A percentile compares a stretch with the other conserved stretches of the same genome.
These are phyloP conservation scores for Melinopterus prodromus DNA, from an alignment of 2,888 invertebrate species.

Conservation along the genomic window DNA sequence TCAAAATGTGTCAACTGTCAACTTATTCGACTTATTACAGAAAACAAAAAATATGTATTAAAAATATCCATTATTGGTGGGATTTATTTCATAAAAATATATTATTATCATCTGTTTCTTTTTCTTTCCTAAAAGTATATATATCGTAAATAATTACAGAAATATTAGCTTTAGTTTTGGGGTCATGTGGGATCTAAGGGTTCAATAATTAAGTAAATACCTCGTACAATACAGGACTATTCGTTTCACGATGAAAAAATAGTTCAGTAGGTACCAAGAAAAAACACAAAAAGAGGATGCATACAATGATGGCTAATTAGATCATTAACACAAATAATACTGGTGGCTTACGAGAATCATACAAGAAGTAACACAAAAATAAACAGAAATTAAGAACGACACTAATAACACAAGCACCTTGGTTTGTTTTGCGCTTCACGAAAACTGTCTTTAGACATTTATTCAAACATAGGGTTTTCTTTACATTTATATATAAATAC, in stretches of 20 bases:
- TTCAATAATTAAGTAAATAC: not conserved
- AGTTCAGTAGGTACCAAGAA: not conserved
- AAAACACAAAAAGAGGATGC: not conserved
- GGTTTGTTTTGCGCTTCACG: not conserved
- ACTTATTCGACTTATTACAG: conserved; percentile 28
- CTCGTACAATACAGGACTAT: conserved; percentile 4
- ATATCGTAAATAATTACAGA: not conserved
- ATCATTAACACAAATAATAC: not conserved
- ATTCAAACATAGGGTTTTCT: not conserved
- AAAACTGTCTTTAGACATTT: not conserved
- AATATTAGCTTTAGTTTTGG: not conserved
- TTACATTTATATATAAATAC: not conserved
- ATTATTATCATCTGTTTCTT: conserved; percentile 4
- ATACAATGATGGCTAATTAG: not conserved
- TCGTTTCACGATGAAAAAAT: not conserved
- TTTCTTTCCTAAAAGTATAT: not conserved
- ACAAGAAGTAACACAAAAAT: not conserved
- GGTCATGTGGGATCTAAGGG: not conserved
- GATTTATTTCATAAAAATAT: not conserved
- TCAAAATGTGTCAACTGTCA: not conserved
- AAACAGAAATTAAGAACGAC: not conserved
- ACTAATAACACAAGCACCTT: conserved; percentile 4
- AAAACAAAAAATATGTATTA: conserved; percentile 35
- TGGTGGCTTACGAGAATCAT: not conserved
- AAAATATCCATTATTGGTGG: conserved; percentile 26